phyloP scores from a whole-genome alignment of 2,113 vertebrate genomes.

The Calypte anna region DNA sequence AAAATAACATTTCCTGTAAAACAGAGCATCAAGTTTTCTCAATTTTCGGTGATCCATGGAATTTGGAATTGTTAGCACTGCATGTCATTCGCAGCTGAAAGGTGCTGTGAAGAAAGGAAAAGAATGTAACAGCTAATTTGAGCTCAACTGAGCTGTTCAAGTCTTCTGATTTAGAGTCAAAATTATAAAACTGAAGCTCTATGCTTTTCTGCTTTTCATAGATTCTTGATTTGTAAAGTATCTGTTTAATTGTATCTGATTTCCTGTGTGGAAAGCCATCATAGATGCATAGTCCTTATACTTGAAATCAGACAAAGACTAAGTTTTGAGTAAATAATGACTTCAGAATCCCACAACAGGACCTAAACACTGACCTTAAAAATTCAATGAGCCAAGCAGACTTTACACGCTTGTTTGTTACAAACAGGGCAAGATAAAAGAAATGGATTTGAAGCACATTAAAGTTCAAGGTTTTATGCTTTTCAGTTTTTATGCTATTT shows the following conservation, averaged over 20 bases:
- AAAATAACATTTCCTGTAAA: neutral
- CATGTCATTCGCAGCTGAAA: conserved; percentile 3
- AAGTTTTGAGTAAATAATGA: neutral
- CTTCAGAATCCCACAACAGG: neutral
- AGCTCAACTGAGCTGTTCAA: neutral
- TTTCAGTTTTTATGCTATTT: conserved; percentile 46
- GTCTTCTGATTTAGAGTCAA: neutral
- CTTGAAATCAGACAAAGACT: neutral
- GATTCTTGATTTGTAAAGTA: neutral
- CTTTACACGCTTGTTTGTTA: neutral
- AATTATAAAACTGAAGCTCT: neutral
- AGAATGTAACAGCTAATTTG: neutral
- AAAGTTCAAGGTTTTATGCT: conserved; percentile 22
- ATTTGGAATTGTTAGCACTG: neutral
- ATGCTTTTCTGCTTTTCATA: neutral
- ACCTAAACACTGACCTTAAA: neutral
- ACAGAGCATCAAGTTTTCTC: neutral
- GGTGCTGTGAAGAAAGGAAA: neutral
- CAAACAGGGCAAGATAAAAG: neutral
- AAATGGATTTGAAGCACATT: conserved; percentile 24
- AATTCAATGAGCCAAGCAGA: neutral
- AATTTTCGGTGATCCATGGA: neutral
- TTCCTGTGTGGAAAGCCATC: neutral
- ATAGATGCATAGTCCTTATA: neutral
- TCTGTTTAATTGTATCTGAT: neutral